Evolutionary conservation across 2,113 vertebrate genomes (phyloP), one percentile per base, ranked within the genome.

Genomic region (Hydropotes inermis): DNA sequence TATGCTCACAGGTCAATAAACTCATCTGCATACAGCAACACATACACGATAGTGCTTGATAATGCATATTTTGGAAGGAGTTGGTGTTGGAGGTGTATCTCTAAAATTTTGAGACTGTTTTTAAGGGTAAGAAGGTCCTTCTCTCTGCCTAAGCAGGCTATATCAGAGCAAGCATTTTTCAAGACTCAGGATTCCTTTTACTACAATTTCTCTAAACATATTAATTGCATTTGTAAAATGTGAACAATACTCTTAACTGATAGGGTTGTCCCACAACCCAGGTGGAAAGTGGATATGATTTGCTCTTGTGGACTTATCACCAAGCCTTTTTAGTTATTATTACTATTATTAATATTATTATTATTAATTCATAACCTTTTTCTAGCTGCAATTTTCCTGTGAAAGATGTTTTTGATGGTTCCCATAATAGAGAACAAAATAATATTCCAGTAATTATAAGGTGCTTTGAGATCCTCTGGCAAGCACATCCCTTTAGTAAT

Each of bases 1-100:
- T 23, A 8, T 7, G 17, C 52, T 50, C 57, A 7, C 47, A 16
- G 23, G 57, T 50, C 27, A 2, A 6, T 1, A 9, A 27, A 7
- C 23, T 39, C 47, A 17, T 11, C 5, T 12, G 78, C 25, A 6
- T 1, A 1, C 9, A 10, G 85, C 7, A 27, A 3, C 7, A 4
- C 5, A 1, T n/a, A 7, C 0, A 1, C 1, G 1, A 1, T 0
- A n/a, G 21, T 1, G 5, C 7, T 9, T 11, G 2, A 2, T 0
- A 5, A 14, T 7, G 25, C 58, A 16, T 0, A 2, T n/a, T 70
- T 17, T 2, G 1, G 61, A 11, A 5, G n/a, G 21, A 4, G 39
- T 0, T 21, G 47, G 23, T 21, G 39, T 13, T 52, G n/a, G 6
- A 1, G 4, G 4, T 6, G 7, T 0, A 7, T 30, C 57, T 6